Conservation (phyloP, 2,888 invertebrate genomes). For the Zhuqinia jingwanae region DNA sequence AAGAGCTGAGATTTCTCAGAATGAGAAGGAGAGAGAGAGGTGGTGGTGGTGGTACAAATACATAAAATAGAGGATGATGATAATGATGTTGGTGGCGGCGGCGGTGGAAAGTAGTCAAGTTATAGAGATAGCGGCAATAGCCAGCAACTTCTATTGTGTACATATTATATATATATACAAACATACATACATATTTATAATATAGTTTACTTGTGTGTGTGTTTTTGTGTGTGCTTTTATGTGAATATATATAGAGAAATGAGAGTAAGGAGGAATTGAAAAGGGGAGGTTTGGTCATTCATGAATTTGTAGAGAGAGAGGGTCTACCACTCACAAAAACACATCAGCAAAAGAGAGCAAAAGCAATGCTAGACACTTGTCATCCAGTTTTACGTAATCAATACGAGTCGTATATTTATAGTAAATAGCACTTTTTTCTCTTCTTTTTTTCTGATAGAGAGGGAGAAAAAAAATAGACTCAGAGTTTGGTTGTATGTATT, state of each 20-base stretch:
- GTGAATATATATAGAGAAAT: neutral
- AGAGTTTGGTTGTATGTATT: slow-evolving; percentile 2
- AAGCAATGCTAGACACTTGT: slow-evolving; percentile 55
- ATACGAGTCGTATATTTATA: slow-evolving; percentile 51
- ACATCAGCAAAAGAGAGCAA: neutral
- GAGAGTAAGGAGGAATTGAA: slow-evolving; percentile 27
- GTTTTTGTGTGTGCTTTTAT: neutral
- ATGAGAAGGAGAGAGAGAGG: no score
- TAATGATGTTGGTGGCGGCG: neutral
- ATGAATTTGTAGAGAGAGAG: slow-evolving; percentile 59
- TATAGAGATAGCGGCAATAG: slow-evolving; percentile 22
- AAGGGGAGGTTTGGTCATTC: slow-evolving; percentile 67
- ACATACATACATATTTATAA: no score
- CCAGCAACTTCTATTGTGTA: no score
- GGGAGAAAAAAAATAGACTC: no score
- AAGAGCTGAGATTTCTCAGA: slow-evolving; percentile 54
- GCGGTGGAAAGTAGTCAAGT: slow-evolving; percentile 42
- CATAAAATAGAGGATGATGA: slow-evolving; percentile 29
- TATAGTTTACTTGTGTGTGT: neutral
- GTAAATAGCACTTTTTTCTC: slow-evolving; percentile 51
- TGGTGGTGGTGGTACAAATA: neutral
- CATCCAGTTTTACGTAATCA: slow-evolving; percentile 67
- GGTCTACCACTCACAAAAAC: slow-evolving; percentile 1
- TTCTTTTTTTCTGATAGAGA: no score
- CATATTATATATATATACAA: no score